Evolutionary conservation across 2,113 vertebrate species (phyloP), one percentile per base, ranked within the genome.

Genomic region (Brienomyrus longianalis): DNA sequence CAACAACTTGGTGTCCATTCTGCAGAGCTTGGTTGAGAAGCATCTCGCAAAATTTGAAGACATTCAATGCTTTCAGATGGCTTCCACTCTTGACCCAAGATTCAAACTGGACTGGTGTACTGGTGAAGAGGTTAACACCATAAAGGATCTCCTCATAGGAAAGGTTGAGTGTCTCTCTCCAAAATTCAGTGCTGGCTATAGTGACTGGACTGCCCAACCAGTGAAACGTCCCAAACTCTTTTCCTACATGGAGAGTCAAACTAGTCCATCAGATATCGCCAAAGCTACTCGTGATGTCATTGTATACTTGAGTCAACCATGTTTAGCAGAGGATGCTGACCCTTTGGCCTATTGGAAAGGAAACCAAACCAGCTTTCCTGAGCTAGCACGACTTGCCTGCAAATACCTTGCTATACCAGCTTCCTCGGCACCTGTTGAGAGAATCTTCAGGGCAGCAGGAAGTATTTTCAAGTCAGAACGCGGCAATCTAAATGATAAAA

Each of bases 201-300:
- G n/a, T 70, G 62, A 70, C n/a, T 70, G 27, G 62, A 31, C n/a
- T 70, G 27, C 27, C 62, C 62, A 70, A 11, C n/a, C 62, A 70
- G n/a, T 70, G 62, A 70, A 70, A 70, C 62, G 62, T 70, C 62
- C 62, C n/a, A 70, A 70, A 70, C 62, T 70, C 62, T 70, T 70
- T 4, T 70, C 62, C n/a, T 70, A 70, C 62, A 70, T 70, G 62
- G 62, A 70, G 19, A 70, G 62, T 11, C 62, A 70, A 31, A 70
- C 62, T 70, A 70, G 62, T 70, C n/a, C 62, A 31, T 70, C 62
- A 70, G 62, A 70, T 70, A 27, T 70, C 10, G 62, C 62, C 27
- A 70, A 70, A 70, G 62, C 62, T 31, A 70, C 62, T 70, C 62
- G 62, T 70, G 62, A 70, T 70, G 62, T 70, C 62, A 70, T 70